phyloP scores from a whole-genome alignment of 1,140 invertebrate species.

The Apocrypta bakeri region DNA sequence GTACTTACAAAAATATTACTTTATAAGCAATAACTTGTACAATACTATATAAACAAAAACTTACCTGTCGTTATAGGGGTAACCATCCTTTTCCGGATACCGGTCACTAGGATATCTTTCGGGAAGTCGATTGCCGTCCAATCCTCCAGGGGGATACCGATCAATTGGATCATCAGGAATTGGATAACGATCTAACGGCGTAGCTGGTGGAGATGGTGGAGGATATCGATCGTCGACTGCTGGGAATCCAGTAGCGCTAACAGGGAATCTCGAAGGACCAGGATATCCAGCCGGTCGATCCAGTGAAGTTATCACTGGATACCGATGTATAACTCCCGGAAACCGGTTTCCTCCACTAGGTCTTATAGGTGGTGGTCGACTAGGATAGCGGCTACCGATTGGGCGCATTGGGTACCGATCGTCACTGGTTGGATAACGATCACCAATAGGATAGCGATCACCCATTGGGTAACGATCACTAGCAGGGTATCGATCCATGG shows the following conservation, averaged over 20 bases:
- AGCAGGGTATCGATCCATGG: slow-evolving; percentile 72
- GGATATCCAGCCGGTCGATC: slow-evolving; percentile 48
- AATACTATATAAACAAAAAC: not conserved
- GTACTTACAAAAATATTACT: no score
- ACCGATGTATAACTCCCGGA: slow-evolving; percentile 63
- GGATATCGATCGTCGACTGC: slow-evolving; percentile 64
- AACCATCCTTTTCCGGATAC: slow-evolving; percentile 67
- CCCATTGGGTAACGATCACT: slow-evolving; percentile 62
- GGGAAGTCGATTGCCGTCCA: slow-evolving; percentile 43
- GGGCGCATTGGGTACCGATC: slow-evolving; percentile 57
- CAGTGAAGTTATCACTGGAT: slow-evolving; percentile 54
- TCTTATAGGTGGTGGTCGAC: slow-evolving; percentile 57
- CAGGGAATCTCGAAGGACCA: slow-evolving; percentile 63
- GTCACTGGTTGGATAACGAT: slow-evolving; percentile 65
- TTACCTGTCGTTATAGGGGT: slow-evolving; percentile 61
- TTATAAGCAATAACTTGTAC: no score
- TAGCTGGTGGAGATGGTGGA: slow-evolving; percentile 48
- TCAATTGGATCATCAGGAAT: slow-evolving; percentile 62
- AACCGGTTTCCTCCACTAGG: slow-evolving; percentile 63
- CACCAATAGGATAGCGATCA: slow-evolving; percentile 68
- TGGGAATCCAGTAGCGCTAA: slow-evolving; percentile 60
- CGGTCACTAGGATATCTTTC: slow-evolving; percentile 65
- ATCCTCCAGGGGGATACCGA: slow-evolving; percentile 57
- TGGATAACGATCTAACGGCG: slow-evolving; percentile 62
- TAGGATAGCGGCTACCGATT: slow-evolving; percentile 52